phyloP scores from a whole-genome alignment of 2,888 invertebrate genomes.

The Resseliella maxima region DNA sequence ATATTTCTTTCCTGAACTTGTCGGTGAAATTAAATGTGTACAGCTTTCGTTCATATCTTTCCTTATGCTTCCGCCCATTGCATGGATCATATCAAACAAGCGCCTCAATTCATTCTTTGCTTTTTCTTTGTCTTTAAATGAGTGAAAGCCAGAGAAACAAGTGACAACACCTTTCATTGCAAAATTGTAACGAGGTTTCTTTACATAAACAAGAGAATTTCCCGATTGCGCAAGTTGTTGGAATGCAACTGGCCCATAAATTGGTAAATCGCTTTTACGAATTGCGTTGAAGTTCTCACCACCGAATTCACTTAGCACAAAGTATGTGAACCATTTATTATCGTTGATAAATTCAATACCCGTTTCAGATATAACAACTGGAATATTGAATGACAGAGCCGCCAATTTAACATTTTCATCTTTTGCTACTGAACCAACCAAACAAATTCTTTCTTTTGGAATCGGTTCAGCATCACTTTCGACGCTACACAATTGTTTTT shows the following conservation, averaged over 20 bases:
- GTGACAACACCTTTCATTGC: conserved; percentile 90
- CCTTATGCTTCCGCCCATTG: conserved; percentile 95
- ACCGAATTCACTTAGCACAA: conserved; percentile 77
- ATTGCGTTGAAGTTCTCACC: conserved; percentile 75
- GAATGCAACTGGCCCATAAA: conserved; percentile 84
- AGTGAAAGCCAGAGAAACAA: conserved; percentile 90
- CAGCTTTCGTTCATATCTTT: conserved; percentile 89
- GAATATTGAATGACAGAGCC: conserved; percentile 74
- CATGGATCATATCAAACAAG: conserved; percentile 88
- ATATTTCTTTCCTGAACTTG: conserved; percentile 92
- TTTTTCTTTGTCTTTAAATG: not conserved
- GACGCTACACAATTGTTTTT: not conserved
- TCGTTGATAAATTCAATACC: conserved; percentile 73
- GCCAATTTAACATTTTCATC: conserved; percentile 70
- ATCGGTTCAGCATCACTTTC: not conserved
- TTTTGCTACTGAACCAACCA: conserved; percentile 71
- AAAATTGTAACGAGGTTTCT: conserved; percentile 86
- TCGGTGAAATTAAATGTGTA: conserved; percentile 93
- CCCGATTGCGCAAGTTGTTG: conserved; percentile 78
- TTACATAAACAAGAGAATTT: conserved; percentile 72
- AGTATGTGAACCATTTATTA: conserved; percentile 74
- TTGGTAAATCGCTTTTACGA: conserved; percentile 71
- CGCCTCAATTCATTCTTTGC: not conserved
- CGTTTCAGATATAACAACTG: conserved; percentile 73
- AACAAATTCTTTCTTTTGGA: conserved; percentile 70